These are phyloP conservation scores for Catharus bicknelli DNA, from an alignment of 2,113 vertebrate genomes.

Conservation along the genomic window DNA sequence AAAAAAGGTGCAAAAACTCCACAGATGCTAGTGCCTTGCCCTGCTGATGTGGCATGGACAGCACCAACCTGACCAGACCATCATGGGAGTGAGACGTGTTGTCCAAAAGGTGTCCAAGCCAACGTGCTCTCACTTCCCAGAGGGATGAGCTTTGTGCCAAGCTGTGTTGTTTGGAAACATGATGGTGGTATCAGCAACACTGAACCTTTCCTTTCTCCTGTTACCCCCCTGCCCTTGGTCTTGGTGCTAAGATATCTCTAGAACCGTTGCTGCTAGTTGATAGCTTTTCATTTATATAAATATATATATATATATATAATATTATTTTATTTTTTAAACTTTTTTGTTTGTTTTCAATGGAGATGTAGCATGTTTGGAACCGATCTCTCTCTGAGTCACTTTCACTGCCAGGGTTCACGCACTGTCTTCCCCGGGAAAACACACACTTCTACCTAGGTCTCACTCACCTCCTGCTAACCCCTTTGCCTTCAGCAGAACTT, in stretches of 20 bases:
- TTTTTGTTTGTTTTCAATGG: slow-evolving; percentile 74
- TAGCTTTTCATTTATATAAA: slow-evolving; percentile 81
- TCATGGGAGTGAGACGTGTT: slow-evolving; percentile 13
- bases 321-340: slow-evolving; percentile 81
- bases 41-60: slow-evolving; percentile 62
- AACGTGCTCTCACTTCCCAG: slow-evolving; percentile 26
- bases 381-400: slow-evolving; percentile 66
- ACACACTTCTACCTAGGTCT: slow-evolving; percentile 63
- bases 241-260: slow-evolving; percentile 85
- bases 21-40: slow-evolving; percentile 67
- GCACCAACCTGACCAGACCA: slow-evolving; percentile 50
- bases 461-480: not conserved
- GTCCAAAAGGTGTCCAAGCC: not conserved
- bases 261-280: slow-evolving; percentile 81
- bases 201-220: slow-evolving; percentile 70
- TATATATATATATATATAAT: slow-evolving; percentile 75
- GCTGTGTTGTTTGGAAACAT: slow-evolving; percentile 63
- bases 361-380: slow-evolving; percentile 80
- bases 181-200: slow-evolving; percentile 77
- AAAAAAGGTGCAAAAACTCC: slow-evolving; percentile 63
- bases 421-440: slow-evolving; percentile 75
- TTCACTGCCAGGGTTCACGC: slow-evolving; percentile 75
- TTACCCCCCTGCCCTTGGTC: slow-evolving; percentile 68
- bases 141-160: slow-evolving; percentile 65
- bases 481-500: not conserved